Evolutionary conservation across 2,797 vertebrate genomes (phyloP).

Genomic region (Macroramphosus scolopax): DNA sequence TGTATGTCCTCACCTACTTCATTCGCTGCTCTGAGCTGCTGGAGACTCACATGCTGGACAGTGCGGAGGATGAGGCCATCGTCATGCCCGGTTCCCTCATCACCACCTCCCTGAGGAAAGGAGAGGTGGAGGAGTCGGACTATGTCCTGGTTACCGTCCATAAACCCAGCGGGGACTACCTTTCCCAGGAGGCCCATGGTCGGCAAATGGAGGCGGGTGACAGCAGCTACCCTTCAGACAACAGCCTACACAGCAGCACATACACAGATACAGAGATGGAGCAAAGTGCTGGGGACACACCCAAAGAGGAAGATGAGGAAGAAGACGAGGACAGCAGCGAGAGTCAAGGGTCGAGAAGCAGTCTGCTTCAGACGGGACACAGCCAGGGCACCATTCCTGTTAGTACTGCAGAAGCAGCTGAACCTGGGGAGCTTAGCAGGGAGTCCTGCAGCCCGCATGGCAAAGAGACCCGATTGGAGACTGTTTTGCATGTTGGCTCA

Average conservation of each 20-base stretch:
- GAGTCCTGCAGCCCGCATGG: conserved; percentile 64
- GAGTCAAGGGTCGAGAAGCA: conserved; percentile 68
- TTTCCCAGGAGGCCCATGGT: conserved; percentile 71
- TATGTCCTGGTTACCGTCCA: conserved; percentile 97
- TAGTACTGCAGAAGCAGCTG: conserved; percentile 27
- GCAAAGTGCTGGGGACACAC: conserved; percentile 40
- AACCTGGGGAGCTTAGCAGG: conserved; percentile 47
- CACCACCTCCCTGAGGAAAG: conserved; percentile 93
- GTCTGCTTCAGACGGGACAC: conserved; percentile 54
- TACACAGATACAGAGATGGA: conserved; percentile 70
- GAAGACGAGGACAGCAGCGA: conserved; percentile 67
- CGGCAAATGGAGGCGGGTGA: conserved; percentile 45
- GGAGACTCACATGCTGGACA: conserved; percentile 93
- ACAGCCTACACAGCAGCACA: conserved; percentile 85
- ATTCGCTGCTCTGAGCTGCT: conserved; percentile 97
- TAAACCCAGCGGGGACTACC: conserved; percentile 87
- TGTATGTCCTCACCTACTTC: conserved; percentile 98
- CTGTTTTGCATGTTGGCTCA: conserved; percentile 75
- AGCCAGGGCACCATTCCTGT: conserved; percentile 43
- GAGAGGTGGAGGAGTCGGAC: conserved; percentile 96
- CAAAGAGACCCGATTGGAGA: conserved; percentile 82
- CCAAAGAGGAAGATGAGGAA: conserved; percentile 64
- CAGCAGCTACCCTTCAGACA: conserved; percentile 77
- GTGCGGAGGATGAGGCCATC: conserved; percentile 93
- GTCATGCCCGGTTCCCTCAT: conserved; percentile 97